Percentiles rank a stretch among this genome's conserved stretches.
These are phyloP conservation scores for Anhinga anhinga DNA, from an alignment of 2,113 vertebrate species.

Conservation along the genomic window DNA sequence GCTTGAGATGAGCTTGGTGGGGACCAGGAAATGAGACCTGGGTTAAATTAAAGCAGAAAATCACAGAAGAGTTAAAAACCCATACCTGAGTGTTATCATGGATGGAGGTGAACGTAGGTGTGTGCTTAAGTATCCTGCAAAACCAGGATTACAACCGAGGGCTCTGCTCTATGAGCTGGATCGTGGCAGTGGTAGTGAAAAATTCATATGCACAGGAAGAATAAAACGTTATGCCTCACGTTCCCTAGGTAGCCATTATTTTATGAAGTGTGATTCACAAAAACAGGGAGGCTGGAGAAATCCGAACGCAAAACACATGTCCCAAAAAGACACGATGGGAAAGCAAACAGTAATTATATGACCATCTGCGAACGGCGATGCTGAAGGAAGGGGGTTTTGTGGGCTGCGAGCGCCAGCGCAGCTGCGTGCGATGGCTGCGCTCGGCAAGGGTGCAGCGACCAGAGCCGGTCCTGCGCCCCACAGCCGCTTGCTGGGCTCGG, in stretches of 20 bases:
- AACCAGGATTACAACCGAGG: background rate
- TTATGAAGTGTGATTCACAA: slow-evolving; percentile 55
- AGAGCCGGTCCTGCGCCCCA: rapidly evolving
- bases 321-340: slow-evolving; percentile 22
- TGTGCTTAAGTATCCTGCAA: background rate
- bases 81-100: background rate
- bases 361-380: background rate
- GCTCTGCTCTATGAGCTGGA: background rate
- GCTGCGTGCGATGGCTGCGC: background rate
- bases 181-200: background rate
- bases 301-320: slow-evolving; percentile 26
- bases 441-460: background rate
- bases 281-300: slow-evolving; percentile 9
- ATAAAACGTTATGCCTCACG: background rate
- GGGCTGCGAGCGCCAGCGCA: background rate
- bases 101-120: background rate
- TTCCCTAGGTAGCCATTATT: slow-evolving; percentile 41
- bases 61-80: background rate
- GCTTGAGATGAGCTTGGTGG: background rate
- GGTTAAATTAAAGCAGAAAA: background rate
- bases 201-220: background rate
- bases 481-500: background rate
- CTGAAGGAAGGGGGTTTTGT: background rate
- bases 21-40: background rate
- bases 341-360: background rate